Evolutionary conservation across 2,797 vertebrate genomes (phyloP).

Genomic region (Macropus fuliginosus): DNA sequence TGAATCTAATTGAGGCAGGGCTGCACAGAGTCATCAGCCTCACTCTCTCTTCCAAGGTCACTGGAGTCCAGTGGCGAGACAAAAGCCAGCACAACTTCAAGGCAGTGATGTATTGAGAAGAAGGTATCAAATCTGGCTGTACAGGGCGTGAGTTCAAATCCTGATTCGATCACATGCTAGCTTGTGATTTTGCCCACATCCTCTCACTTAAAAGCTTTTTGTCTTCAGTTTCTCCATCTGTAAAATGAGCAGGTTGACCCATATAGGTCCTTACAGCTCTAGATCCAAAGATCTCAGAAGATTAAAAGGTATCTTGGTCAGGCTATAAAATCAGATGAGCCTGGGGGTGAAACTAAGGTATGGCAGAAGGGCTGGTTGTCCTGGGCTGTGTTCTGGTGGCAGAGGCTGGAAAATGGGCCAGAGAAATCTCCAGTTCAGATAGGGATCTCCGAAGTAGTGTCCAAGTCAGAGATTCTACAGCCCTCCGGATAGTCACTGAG

Average conservation of each 20-base stretch:
- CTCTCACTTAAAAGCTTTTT: background rate
- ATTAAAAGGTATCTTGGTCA: background rate
- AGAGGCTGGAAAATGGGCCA: background rate
- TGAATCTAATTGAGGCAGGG: fast-evolving
- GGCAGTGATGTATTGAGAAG: background rate
- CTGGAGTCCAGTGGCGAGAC: background rate
- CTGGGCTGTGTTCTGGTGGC: background rate
- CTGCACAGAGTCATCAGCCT: background rate
- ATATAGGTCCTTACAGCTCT: background rate
- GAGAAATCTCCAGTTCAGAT: background rate
- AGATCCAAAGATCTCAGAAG: background rate
- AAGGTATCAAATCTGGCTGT: background rate
- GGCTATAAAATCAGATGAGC: background rate
- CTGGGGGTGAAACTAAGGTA: background rate
- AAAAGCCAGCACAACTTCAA: background rate
- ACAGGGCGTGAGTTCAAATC: background rate
- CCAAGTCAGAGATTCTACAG: background rate
- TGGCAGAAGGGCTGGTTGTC: no score
- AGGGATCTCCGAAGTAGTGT: background rate
- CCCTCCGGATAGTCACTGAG: background rate
- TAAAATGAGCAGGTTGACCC: background rate
- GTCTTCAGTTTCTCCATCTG: background rate
- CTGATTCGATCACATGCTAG: background rate
- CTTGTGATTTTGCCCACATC: background rate
- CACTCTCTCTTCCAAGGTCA: background rate